Conservation (phyloP, 2,113 vertebrate genomes). For the Macheiramphus alcinus region DNA sequence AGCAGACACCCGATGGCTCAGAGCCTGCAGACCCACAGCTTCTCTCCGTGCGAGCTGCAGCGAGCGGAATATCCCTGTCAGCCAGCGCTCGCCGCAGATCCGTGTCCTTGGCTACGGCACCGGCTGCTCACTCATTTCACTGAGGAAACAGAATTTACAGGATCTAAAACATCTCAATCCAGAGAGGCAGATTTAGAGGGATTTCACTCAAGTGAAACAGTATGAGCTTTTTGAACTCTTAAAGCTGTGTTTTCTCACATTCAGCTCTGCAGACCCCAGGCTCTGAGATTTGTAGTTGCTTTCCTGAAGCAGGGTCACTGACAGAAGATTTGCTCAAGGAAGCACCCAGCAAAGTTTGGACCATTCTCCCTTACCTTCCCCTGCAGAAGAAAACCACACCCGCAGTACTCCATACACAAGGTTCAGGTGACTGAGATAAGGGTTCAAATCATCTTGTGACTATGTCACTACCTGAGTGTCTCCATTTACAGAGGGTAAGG, state of each 20-base stretch:
- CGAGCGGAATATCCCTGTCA: not conserved
- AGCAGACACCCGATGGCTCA: fast-evolving
- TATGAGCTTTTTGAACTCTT: not conserved
- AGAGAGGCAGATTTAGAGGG: not conserved
- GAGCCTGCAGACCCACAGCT: not conserved
- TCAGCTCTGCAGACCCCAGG: not conserved
- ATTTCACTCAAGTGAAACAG: not conserved
- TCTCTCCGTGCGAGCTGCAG: not conserved
- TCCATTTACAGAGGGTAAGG: not conserved
- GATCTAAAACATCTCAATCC: not conserved
- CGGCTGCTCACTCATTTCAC: not conserved
- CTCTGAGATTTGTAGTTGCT: not conserved
- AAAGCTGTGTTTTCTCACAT: not conserved
- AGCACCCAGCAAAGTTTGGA: not conserved
- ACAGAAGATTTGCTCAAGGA: not conserved
- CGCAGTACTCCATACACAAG: not conserved
- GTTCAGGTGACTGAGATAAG: not conserved
- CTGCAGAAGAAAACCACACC: not conserved
- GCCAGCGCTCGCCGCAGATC: not conserved
- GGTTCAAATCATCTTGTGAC: not conserved
- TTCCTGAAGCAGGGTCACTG: not conserved
- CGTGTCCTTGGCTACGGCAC: not conserved
- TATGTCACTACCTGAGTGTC: not conserved
- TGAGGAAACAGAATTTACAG: not conserved
- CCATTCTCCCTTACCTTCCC: not conserved